These are phyloP conservation scores for Cosmia trapezina DNA, from an alignment of 2,888 invertebrate species.

Conservation along the genomic window DNA sequence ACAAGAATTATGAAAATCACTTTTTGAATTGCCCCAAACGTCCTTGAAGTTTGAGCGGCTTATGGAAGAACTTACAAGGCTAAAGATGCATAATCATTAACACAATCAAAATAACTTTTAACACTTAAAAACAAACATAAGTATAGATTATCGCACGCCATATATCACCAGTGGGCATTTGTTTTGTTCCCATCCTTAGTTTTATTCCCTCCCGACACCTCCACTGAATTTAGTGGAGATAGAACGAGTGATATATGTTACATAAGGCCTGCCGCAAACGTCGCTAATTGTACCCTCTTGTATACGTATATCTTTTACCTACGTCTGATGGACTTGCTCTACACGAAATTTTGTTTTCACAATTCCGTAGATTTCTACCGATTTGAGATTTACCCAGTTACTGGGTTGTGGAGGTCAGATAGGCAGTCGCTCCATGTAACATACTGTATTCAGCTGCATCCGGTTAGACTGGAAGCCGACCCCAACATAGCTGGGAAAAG, in stretches of 20 bases:
- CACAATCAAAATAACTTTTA: neutral
- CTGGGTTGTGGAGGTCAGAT: too few relatives aligned
- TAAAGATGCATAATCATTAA: neutral
- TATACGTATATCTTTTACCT: neutral
- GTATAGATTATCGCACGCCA: constrained; percentile 39
- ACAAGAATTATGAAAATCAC: neutral
- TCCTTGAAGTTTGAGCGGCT: neutral
- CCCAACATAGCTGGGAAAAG: too few relatives aligned
- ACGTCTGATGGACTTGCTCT: neutral
- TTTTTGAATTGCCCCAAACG: neutral
- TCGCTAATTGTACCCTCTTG: constrained; percentile 27
- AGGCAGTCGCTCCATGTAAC: too few relatives aligned
- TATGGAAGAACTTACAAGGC: neutral
- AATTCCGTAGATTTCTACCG: neutral
- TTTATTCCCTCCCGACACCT: constrained; percentile 60
- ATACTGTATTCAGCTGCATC: too few relatives aligned
- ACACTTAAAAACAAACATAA: constrained; percentile 9
- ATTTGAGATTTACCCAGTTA: too few relatives aligned
- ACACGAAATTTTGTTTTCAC: neutral
- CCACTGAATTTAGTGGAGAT: constrained; percentile 48
- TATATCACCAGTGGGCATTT: constrained; percentile 42
- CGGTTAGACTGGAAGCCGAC: too few relatives aligned
- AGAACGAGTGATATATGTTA: constrained; percentile 42
- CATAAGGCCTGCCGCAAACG: constrained; percentile 19
- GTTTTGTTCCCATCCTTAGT: constrained; percentile 47